Evolutionary conservation across 37 sponge, comb jelly and placozoan species (phyloP).

Genomic region (Haliclona indistincta): DNA sequence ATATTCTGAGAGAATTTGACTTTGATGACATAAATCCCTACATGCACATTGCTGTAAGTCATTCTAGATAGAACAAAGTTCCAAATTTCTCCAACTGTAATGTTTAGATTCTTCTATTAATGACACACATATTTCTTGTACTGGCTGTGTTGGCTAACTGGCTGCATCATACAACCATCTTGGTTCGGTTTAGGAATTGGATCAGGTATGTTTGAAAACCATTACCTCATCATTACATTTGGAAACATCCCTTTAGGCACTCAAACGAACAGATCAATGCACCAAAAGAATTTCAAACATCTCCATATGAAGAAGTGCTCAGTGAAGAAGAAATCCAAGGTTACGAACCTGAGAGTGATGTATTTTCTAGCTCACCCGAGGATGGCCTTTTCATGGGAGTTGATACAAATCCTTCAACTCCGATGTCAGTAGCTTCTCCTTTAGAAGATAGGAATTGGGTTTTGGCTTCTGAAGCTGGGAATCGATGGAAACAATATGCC

Average conservation of each 20-base stretch:
- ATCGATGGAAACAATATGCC: too few relatives aligned
- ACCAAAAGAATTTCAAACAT: too few relatives aligned
- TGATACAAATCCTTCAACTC: too few relatives aligned
- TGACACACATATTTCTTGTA: conserved; percentile 46
- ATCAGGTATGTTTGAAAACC: too few relatives aligned
- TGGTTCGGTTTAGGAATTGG: background rate
- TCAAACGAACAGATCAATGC: too few relatives aligned
- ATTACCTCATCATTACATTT: too few relatives aligned
- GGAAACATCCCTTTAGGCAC: too few relatives aligned
- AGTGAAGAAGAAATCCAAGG: background rate
- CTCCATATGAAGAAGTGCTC: too few relatives aligned
- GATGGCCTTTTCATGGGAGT: too few relatives aligned
- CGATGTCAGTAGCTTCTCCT: too few relatives aligned
- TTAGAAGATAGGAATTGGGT: too few relatives aligned
- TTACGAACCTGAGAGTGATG: background rate
- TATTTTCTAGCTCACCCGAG: background rate
- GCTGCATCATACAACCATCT: background rate
- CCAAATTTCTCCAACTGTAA: background rate
- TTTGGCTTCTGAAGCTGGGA: too few relatives aligned
- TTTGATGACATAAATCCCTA: conserved; percentile 71
- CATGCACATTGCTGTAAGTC: conserved; percentile 59
- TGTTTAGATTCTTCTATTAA: conserved; percentile 48
- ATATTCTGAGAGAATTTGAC: conserved; percentile 58
- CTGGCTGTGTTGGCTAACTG: conserved; percentile 50
- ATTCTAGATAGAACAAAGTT: background rate